Evolutionary conservation across 2,113 vertebrate species (phyloP), one percentile per base, ranked within the genome.

Genomic region (Chionis minor): DNA sequence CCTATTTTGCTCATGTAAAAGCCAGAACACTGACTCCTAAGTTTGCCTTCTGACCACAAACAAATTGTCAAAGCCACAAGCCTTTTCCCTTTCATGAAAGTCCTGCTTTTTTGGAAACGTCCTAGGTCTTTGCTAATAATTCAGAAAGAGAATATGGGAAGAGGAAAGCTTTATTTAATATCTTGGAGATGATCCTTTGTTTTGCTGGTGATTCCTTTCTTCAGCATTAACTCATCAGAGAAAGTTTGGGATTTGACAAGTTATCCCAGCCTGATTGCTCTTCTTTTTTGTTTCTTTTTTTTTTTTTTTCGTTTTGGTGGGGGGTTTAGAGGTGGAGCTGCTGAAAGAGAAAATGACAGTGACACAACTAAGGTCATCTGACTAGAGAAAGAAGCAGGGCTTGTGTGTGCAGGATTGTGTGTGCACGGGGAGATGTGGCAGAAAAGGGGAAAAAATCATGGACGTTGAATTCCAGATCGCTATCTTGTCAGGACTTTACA

Each of bases 401-500:
- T 5, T 85, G 24, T 47, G 45, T 42, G 28, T 54, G 38, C 63
- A 63, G 75, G 58, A 91, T 24, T 94, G 65, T 63, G 32, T 87
- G 35, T 61, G 59, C 83, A 86, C 23, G 35, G 69, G 58, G 78
- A 95, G 28, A 80, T 51, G 21, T 66, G 51, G 67, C 69, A 49
- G 82, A 88, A 82, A 86, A 90, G 81, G 73, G 51, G 63, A 95
- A 92, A 95, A 96, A 96, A 91, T 81, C 80, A 92, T 24, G 67
- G 81, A 82, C 73, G 81, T 51, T 84, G 78, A 94, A 94, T 88
- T 97, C 88, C 81, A 95, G 93, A 97, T 80, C 62, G 6, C 87
- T 86, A 56, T 93, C 96, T 91, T 96, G 96, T 97, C 93, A 94
- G 94, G 56, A 92, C 94, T 98, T 97, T 97, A 87, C 89, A 95